These are phyloP conservation scores for Lithophane socia DNA, from an alignment of 2,888 invertebrate species.

Conservation along the genomic window DNA sequence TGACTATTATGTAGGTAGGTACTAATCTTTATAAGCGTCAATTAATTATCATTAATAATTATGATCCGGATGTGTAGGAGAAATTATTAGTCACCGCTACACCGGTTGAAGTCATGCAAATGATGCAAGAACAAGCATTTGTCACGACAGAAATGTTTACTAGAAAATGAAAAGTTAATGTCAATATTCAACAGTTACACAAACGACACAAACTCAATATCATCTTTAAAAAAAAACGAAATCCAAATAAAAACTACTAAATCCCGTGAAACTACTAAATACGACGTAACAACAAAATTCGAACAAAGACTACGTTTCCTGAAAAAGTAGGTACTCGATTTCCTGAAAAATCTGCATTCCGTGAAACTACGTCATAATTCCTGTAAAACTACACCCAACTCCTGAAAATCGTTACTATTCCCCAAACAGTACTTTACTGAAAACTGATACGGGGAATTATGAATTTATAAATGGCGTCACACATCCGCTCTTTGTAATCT, in stretches of 20 bases:
- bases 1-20: background rate
- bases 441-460: conserved; percentile 20
- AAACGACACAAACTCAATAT: background rate
- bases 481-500: conserved; percentile 24
- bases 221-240: background rate
- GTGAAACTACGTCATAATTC: background rate
- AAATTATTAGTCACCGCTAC: conserved; percentile 34
- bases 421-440: conserved; percentile 16
- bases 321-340: background rate
- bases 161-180: background rate
- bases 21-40: background rate
- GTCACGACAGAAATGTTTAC: background rate
- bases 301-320: background rate
- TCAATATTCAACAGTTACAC: background rate
- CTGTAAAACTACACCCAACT: conserved; percentile 10
- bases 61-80: conserved; percentile 16
- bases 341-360: background rate
- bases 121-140: conserved; percentile 20
- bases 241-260: background rate
- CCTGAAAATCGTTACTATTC: conserved; percentile 18
- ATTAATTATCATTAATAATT: conserved; percentile 8
- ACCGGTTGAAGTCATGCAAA: background rate
- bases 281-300: background rate
- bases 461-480: conserved; percentile 30
- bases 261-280: background rate